phyloP scores from a whole-genome alignment of 2,797 vertebrate genomes.

The Melanotaenia maccullochi region DNA sequence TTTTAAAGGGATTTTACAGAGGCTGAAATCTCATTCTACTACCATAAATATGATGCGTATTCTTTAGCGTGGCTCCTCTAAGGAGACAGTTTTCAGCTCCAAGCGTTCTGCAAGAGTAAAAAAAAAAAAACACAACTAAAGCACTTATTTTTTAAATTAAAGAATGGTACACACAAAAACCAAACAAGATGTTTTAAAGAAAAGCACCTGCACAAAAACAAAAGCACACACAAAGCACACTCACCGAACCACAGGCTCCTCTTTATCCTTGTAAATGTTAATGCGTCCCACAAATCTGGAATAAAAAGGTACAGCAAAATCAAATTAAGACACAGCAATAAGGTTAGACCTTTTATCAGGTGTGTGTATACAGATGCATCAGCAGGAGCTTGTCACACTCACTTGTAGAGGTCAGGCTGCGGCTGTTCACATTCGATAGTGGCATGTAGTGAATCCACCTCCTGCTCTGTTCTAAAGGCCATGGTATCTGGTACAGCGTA shows the following conservation, averaged over 20 bases:
- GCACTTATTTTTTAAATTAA: not conserved
- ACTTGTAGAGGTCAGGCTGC: constrained; percentile 99
- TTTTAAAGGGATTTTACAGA: not conserved
- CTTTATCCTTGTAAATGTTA: constrained; percentile 93
- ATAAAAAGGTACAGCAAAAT: constrained; percentile 23
- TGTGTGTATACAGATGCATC: constrained; percentile 30
- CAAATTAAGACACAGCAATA: constrained; percentile 31
- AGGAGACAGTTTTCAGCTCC: constrained; percentile 97
- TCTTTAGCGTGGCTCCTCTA: constrained; percentile 96
- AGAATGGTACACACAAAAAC: not conserved
- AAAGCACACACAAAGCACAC: constrained; percentile 12
- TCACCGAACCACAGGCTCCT: constrained; percentile 93
- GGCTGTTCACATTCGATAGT: constrained; percentile 99
- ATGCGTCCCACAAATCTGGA: constrained; percentile 96
- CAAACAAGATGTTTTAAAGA: not conserved
- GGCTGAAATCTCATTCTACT: constrained; percentile 37
- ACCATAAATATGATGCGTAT: constrained; percentile 96
- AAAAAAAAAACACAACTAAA: constrained; percentile 24
- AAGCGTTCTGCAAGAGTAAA: constrained; percentile 86
- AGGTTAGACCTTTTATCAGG: constrained; percentile 22
- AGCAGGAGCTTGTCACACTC: constrained; percentile 68
- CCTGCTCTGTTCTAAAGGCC: constrained; percentile 91
- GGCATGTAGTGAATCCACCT: constrained; percentile 91
- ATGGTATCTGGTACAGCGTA: constrained; percentile 95
- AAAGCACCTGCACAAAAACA: not conserved